Base-by-base conservation (phyloP, 2,888 invertebrate species). In the Agrotis ipsilon region DNA sequence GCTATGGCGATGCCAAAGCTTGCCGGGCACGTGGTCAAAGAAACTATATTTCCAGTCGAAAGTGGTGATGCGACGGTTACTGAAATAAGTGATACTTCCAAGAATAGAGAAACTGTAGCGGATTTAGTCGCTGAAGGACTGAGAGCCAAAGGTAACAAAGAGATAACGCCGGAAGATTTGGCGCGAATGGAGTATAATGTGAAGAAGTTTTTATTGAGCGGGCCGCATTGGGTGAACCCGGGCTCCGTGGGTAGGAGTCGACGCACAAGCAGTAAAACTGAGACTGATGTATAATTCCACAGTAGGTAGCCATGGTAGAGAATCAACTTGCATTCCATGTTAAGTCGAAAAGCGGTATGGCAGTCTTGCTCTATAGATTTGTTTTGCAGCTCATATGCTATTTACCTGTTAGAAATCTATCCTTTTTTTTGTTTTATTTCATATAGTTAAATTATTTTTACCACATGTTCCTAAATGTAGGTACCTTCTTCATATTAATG, bases 171-270 rank as follows among this genome's bases (percentile, higher is more conserved):
- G 13, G 97, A 97, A 82, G 97, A 97, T 89, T 96, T 97, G 83
- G 97, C 97, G 24, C 97, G 97, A 89, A 98, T 98, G 97, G 98
- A 98, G 89, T 97, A 97, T 87, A 97, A 98, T 89, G 98, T 98
- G n/a, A 97, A 97, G 91, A 97, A 97, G 90, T 97, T 98, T 91
- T 92, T 98, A 83, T 94, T 97, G 88, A 97, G 97, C 70, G 96
- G 96, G 3, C 94, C 95, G 21, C 93, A 94, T 60, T 96, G 96
- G 95, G 92, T 85, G 39, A 91, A 91, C 72, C 89, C 93, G 1
- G 91, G 85, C 19, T 87, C 92, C 0, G 88, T 81, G 3, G 91
- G 87, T 3, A 88, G 95, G 54, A 95, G 94, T 86, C 93, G 96
- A 18, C 94, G 96, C 86, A 96, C 96, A 79, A 96, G 96, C 87